Conservation (phyloP, 2,113 vertebrate species). For the Mungos mungo region DNA sequence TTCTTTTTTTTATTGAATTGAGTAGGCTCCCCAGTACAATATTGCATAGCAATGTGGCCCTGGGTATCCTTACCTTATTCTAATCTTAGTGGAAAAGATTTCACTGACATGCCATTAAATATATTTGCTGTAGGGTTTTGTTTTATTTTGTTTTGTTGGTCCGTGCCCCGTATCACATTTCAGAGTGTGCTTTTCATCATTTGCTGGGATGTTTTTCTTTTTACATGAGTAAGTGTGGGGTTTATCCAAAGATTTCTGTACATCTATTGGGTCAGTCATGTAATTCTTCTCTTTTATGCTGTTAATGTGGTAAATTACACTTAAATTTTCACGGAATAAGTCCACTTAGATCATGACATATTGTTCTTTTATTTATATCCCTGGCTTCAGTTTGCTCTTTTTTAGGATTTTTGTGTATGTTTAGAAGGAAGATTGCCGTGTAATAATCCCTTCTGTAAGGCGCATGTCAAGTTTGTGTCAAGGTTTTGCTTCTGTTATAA, state of each 20-base stretch:
- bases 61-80: background rate
- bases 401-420: background rate
- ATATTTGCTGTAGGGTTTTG: background rate
- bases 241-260: background rate
- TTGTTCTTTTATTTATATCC: background rate
- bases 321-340: background rate
- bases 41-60: background rate
- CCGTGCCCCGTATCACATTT: background rate
- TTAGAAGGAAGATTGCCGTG: background rate
- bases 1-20: background rate
- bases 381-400: background rate
- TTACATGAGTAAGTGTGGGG: background rate
- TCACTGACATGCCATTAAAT: background rate
- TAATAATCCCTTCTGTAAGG: background rate
- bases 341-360: background rate
- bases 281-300: background rate
- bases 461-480: background rate
- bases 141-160: background rate
- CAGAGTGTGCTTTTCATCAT: background rate
- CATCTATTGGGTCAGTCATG: background rate
- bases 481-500: background rate
- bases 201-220: background rate
- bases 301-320: background rate
- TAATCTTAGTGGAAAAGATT: background rate
- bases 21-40: background rate